Evolutionary conservation across 1,140 invertebrate species (phyloP).

Genomic region (Rhyzopertha dominica): DNA sequence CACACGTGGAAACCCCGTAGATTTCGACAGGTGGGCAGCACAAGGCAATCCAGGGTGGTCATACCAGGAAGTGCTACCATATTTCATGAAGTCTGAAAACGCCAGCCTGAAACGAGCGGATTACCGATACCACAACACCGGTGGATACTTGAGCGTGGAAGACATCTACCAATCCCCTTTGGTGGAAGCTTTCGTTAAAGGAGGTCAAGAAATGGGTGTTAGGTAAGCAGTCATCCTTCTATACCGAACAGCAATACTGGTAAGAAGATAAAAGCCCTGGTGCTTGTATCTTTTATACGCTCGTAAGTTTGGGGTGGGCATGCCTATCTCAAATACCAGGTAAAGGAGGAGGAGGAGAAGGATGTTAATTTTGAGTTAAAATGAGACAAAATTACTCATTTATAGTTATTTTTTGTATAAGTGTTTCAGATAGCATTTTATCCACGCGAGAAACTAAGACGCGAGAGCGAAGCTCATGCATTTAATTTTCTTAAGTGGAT

Average conservation of each 20-base stretch:
- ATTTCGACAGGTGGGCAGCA: conserved; percentile 65
- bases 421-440: too few relatives aligned
- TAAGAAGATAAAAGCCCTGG: conserved; percentile 13
- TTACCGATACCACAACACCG: conserved; percentile 21
- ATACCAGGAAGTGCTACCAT: conserved; percentile 46
- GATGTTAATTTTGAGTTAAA: too few relatives aligned
- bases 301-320: too few relatives aligned
- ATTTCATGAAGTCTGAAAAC: conserved; percentile 49
- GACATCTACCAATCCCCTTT: conserved; percentile 25
- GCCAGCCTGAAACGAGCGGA: conserved; percentile 48
- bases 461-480: too few relatives aligned
- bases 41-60: conserved; percentile 50
- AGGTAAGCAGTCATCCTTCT: conserved; percentile 48
- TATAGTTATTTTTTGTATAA: too few relatives aligned
- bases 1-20: conserved; percentile 56
- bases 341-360: too few relatives aligned
- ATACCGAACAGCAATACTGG: conserved; percentile 47
- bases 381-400: too few relatives aligned
- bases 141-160: conserved; percentile 53
- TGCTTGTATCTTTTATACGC: too few relatives aligned
- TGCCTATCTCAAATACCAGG: too few relatives aligned
- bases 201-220: conserved; percentile 52
- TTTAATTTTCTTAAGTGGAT: too few relatives aligned
- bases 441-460: too few relatives aligned
- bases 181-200: conserved; percentile 51